Percentiles rank a stretch among this genome's conserved stretches.
These are phyloP conservation scores for Agrotis exclamationis DNA, from an alignment of 2,888 invertebrate genomes.

Conservation along the genomic window DNA sequence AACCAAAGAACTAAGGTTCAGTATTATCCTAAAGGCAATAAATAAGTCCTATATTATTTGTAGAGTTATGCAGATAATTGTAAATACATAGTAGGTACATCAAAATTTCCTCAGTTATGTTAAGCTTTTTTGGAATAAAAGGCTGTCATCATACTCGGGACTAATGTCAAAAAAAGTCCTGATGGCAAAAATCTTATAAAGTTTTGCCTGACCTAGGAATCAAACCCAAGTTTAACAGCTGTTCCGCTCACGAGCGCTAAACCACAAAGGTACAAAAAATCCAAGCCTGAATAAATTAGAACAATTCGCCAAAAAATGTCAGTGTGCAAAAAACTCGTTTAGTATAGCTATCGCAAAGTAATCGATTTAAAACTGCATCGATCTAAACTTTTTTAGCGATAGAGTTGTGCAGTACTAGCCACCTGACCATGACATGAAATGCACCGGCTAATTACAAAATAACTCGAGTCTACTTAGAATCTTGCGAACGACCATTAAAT, in stretches of 20 bases:
- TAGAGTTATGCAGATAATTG: too few relatives aligned
- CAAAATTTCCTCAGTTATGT: background rate
- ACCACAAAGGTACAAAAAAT: background rate
- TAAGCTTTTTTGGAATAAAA: background rate
- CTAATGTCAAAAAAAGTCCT: background rate
- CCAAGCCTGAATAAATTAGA: background rate
- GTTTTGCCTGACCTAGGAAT: background rate
- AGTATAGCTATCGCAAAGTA: conserved; percentile 32
- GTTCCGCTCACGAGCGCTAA: background rate
- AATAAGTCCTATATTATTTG: too few relatives aligned
- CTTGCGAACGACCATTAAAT: conserved; percentile 38
- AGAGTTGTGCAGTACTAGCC: conserved; percentile 26
- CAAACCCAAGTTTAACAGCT: background rate
- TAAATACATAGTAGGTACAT: background rate
- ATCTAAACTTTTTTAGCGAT: conserved; percentile 48
- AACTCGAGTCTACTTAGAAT: conserved; percentile 43
- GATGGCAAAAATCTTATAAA: background rate
- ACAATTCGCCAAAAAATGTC: background rate
- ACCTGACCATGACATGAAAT: conserved; percentile 62
- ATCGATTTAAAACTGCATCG: conserved; percentile 53
- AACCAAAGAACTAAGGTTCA: conserved; percentile 2
- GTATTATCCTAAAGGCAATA: background rate
- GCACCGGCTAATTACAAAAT: conserved; percentile 56
- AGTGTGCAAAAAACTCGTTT: conserved; percentile 31
- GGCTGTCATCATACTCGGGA: background rate